Conservation (phyloP, 1,140 invertebrate genomes). For the Cydia fagiglandana region DNA sequence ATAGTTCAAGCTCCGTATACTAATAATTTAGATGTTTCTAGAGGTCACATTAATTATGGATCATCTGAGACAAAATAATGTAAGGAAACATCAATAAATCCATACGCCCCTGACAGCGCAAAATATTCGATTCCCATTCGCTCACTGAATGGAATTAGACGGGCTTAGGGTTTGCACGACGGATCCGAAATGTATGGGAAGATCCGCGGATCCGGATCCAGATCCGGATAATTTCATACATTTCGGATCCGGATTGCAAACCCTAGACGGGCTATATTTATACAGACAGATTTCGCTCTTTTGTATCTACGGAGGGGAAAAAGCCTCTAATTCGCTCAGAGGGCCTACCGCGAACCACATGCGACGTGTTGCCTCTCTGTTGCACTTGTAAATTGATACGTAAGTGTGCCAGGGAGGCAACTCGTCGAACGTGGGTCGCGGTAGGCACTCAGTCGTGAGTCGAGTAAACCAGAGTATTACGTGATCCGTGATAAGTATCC, state of each 20-base stretch:
- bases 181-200: too few relatives aligned
- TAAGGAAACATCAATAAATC: neutral
- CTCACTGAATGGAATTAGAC: slow-evolving; percentile 19
- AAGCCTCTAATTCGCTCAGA: neutral
- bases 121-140: neutral
- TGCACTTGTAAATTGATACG: too few relatives aligned
- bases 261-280: slow-evolving; percentile 8
- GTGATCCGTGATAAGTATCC: too few relatives aligned
- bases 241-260: too few relatives aligned
- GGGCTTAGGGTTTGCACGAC: too few relatives aligned
- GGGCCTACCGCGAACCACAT: too few relatives aligned
- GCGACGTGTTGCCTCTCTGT: too few relatives aligned
- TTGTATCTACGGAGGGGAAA: slow-evolving; percentile 19
- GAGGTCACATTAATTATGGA: neutral
- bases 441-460: neutral
- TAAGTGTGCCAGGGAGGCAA: too few relatives aligned
- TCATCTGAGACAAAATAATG: too few relatives aligned
- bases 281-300: slow-evolving; percentile 13
- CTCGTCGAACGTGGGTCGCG: too few relatives aligned
- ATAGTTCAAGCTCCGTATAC: neutral
- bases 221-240: too few relatives aligned
- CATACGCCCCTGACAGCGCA: neutral
- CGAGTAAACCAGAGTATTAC: neutral
- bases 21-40: neutral
- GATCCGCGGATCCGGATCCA: too few relatives aligned